Percentiles rank a stretch among this genome's conserved stretches.
These are phyloP conservation scores for Sebastes vulpes DNA, from an alignment of 2,797 vertebrate species.

Conservation along the genomic window DNA sequence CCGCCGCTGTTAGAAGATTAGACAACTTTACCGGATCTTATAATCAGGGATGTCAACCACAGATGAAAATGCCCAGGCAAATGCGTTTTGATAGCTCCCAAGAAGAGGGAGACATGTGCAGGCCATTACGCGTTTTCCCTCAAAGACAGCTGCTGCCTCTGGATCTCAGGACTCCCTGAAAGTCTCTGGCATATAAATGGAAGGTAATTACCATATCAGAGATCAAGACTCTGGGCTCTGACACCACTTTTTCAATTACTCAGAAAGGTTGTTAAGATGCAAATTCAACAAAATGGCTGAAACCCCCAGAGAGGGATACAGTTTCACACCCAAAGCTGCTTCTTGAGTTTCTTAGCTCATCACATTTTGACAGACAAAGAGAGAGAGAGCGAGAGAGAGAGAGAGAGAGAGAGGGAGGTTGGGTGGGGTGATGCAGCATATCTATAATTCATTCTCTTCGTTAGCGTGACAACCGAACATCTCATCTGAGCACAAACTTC, in stretches of 20 bases:
- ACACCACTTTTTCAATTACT: constrained; percentile 85
- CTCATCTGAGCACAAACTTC: constrained; percentile 25
- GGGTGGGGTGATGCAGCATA: constrained; percentile 40
- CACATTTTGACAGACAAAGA: constrained; percentile 72
- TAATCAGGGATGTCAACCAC: constrained; percentile 79
- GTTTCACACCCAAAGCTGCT: constrained; percentile 76
- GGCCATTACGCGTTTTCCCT: constrained; percentile 75
- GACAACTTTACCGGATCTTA: constrained; percentile 78
- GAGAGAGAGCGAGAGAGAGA: constrained; percentile 15
- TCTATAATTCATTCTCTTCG: constrained; percentile 67
- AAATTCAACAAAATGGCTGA: constrained; percentile 82
- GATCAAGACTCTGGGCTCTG: constrained; percentile 78
- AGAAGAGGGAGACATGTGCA: constrained; percentile 73
- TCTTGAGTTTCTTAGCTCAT: constrained; percentile 77
- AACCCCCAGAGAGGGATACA: constrained; percentile 69
- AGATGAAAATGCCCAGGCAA: constrained; percentile 68
- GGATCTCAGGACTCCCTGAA: constrained; percentile 71
- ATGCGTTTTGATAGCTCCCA: constrained; percentile 71
- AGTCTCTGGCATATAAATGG: constrained; percentile 79
- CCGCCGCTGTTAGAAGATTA: constrained; percentile 72
- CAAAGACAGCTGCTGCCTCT: constrained; percentile 78
- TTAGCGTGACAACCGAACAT: constrained; percentile 43
- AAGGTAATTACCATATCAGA: constrained; percentile 82
- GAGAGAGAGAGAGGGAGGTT: constrained; percentile 8
- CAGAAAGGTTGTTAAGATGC: constrained; percentile 83